phyloP scores from a whole-genome alignment of 2,797 vertebrate species.

The Staurois parvus region DNA sequence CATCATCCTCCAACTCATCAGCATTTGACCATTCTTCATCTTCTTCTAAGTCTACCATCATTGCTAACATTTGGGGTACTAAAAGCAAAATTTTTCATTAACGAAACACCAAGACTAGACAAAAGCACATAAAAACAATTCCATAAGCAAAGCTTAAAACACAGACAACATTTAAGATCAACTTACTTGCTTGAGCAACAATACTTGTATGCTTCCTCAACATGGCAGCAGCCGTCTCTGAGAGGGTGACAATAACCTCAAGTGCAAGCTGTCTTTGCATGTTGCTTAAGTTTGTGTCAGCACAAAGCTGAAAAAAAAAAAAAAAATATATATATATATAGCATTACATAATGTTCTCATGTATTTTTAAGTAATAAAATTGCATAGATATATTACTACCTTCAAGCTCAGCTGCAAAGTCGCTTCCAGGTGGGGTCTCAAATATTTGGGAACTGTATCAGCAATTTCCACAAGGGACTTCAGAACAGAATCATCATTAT shows the following conservation, averaged over 20 bases:
- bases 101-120: neutral
- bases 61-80: conserved; percentile 98
- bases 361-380: neutral
- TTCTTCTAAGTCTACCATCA: conserved; percentile 99
- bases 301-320: conserved; percentile 84
- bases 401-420: conserved; percentile 95
- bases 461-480: conserved; percentile 98
- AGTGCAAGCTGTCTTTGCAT: conserved; percentile 96
- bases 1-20: conserved; percentile 95
- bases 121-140: too few relatives aligned
- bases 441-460: conserved; percentile 95
- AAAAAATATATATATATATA: conserved; percentile 39
- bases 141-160: too few relatives aligned
- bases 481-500: conserved; percentile 94
- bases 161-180: neutral
- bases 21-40: conserved; percentile 97
- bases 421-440: conserved; percentile 93
- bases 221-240: conserved; percentile 97
- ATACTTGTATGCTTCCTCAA: conserved; percentile 93
- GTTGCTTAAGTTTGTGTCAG: conserved; percentile 89
- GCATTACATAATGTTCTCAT: too few relatives aligned
- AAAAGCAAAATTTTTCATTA: neutral
- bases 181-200: conserved; percentile 94
- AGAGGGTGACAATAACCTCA: conserved; percentile 96
- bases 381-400: conserved; percentile 72